Evolutionary conservation across 1,140 invertebrate species (phyloP), one percentile per base, ranked within the genome.

Genomic region (Drosophila subpulchrella): DNA sequence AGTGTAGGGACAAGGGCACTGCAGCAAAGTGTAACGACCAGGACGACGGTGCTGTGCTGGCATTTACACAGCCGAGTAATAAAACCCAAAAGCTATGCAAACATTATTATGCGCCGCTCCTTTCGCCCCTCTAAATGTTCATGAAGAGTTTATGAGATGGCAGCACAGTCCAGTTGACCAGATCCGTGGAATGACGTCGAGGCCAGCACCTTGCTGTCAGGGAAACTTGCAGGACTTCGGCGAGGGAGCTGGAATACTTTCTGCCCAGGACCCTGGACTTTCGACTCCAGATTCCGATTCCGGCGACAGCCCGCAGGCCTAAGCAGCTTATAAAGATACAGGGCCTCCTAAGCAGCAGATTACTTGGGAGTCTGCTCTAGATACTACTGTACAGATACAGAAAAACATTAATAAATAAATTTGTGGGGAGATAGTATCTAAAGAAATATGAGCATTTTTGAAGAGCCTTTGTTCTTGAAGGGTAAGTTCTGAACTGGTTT

Each of bases 61-160:
- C 83, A 85, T 85, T 85, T 85, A 75, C 82, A 85, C 78, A 82
- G 75, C 46, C 83, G 47, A 82, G 79, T 82, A 78, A 82, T 84
- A 85, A 85, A 74, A 88, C 75, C 82, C 61, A 82, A 86, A 85
- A 88, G 82, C 82, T 85, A 88, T 82, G 83, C 83, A 85, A 85
- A 85, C 82, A 85, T 82, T 85, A 88, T 85, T 85, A 85, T 81
- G 75, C 70, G 76, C 39, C 46, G 59, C 44, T 53, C 56, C 51
- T 27, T 41, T 38, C 8, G 32, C 50, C 56, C 48, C 56, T 11
- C 46, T 36, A 24, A 32, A 41, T 42, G 70, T 65, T 50, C 70
- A 50, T 60, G 54, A 74, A 73, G 61, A 73, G 79, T 74, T 74
- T 74, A 68, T 67, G 78, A 78, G 74, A 74, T 55, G 47, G 73